phyloP scores from a whole-genome alignment of 2,888 invertebrate genomes.

The Plagodis dolabraria region DNA sequence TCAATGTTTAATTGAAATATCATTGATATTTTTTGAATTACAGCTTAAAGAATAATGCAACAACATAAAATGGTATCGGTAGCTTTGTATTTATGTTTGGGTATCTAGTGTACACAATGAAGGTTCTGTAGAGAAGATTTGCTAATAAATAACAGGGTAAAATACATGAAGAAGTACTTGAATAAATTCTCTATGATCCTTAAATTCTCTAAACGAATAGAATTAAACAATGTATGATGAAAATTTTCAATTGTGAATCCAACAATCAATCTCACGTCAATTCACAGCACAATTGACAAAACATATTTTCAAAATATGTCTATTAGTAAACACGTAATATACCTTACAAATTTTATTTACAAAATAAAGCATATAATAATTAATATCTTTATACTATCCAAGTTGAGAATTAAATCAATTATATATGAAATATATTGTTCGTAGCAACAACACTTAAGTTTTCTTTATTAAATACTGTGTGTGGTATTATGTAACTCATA shows the following conservation, averaged over 20 bases:
- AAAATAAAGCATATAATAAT: slow-evolving; percentile 77
- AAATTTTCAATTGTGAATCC: slow-evolving; percentile 41
- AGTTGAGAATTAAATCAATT: slow-evolving; percentile 61
- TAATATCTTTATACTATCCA: slow-evolving; percentile 52
- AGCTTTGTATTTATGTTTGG: no score
- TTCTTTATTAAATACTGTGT: no score
- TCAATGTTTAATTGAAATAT: no score
- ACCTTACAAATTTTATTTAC: slow-evolving; percentile 82
- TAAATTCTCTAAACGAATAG: neutral
- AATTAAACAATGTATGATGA: no score
- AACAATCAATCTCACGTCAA: slow-evolving; percentile 63
- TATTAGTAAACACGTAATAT: slow-evolving; percentile 81
- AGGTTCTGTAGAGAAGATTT: no score
- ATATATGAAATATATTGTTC: slow-evolving; percentile 40
- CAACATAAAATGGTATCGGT: no score
- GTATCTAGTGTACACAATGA: no score
- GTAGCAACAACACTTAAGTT: slow-evolving; percentile 23
- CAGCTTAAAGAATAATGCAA: no score
- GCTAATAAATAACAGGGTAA: neutral
- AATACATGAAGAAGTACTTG: slow-evolving; percentile 1
- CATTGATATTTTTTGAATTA: no score
- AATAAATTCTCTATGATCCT: slow-evolving; percentile 6
- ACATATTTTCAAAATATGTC: slow-evolving; percentile 84
- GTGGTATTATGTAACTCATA: neutral
- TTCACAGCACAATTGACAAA: slow-evolving; percentile 85